phyloP scores from a whole-genome alignment of 2,888 invertebrate genomes.

The Macaria notata region DNA sequence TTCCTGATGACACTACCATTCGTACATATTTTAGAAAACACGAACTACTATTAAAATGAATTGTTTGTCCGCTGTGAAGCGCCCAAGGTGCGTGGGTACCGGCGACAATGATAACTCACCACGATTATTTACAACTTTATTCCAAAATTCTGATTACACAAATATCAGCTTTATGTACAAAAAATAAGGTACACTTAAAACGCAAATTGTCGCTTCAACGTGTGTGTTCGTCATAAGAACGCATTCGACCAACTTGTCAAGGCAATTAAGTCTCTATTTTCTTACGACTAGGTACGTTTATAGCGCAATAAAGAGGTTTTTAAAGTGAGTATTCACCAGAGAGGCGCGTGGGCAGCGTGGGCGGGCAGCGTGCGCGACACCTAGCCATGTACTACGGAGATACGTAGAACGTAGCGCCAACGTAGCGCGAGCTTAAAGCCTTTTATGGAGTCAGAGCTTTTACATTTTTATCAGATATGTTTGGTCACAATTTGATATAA shows the following conservation, averaged over 20 bases:
- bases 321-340: constrained; percentile 42
- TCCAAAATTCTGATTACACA: no score
- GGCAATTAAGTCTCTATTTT: no score
- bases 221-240: no score
- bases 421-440: constrained; percentile 35
- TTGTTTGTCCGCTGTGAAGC: constrained; percentile 12
- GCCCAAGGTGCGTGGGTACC: constrained; percentile 50
- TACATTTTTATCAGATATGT: not conserved
- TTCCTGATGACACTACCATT: constrained; percentile 1
- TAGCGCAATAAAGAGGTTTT: no score
- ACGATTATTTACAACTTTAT: no score
- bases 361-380: constrained; percentile 39
- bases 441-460: constrained; percentile 29
- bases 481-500: no score
- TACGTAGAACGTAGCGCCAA: constrained; percentile 29
- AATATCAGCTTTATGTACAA: no score
- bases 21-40: constrained; percentile 1
- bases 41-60: constrained; percentile 15
- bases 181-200: no score
- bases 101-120: constrained; percentile 74
- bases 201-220: no score
- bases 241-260: no score
- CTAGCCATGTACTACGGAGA: constrained; percentile 25
- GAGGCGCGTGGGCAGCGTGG: constrained; percentile 38
- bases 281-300: no score